Conservation (phyloP, 1,140 invertebrate genomes). For the Drosophila nebulosa region DNA sequence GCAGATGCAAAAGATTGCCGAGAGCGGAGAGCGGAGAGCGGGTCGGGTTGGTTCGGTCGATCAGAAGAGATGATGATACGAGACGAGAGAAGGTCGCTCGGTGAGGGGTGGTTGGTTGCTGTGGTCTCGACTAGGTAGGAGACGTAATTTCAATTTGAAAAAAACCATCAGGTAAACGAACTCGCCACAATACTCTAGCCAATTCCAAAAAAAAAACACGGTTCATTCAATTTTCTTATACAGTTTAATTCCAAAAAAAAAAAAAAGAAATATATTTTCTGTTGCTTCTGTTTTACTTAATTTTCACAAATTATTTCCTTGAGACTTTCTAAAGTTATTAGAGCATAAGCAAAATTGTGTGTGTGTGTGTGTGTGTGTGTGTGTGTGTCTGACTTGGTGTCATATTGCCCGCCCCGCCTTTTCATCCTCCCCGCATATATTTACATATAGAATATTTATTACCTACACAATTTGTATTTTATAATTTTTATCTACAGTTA, state of each 20-base stretch:
- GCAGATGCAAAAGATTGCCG: conserved; percentile 58
- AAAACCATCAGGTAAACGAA: conserved; percentile 30
- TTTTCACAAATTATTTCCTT: too few relatives aligned
- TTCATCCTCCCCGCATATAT: neutral
- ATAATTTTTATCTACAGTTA: conserved; percentile 31
- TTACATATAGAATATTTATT: neutral
- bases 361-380: too few relatives aligned
- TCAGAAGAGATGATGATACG: neutral
- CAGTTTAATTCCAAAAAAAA: neutral
- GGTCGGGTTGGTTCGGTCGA: neutral
- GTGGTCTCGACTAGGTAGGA: neutral
- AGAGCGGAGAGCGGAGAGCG: too few relatives aligned
- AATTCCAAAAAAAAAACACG: neutral
- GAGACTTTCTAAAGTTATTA: too few relatives aligned
- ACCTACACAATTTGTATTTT: neutral
- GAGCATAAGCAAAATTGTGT: too few relatives aligned
- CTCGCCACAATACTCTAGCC: conserved; percentile 24
- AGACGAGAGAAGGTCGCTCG: neutral
- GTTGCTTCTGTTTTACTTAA: too few relatives aligned
- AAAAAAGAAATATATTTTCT: neutral
- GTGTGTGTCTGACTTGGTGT: too few relatives aligned
- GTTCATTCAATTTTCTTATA: neutral
- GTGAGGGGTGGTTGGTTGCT: neutral
- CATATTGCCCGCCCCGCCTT: neutral
- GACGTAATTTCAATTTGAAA: conserved; percentile 3